phyloP scores from a whole-genome alignment of 2,113 vertebrate species.

The Albula goreensis region DNA sequence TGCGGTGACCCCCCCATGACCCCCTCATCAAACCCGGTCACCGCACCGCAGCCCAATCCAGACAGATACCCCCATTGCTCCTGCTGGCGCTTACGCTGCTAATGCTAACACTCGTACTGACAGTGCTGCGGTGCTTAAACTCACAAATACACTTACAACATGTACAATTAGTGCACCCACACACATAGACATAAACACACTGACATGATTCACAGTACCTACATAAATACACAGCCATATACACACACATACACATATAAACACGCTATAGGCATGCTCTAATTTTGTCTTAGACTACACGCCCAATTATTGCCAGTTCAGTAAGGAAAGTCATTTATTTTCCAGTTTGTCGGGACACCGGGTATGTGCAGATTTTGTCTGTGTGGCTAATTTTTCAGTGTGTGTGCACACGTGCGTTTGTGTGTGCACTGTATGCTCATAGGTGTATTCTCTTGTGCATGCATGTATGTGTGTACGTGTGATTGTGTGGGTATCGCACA shows the following conservation, averaged over 20 bases:
- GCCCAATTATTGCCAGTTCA: not conserved
- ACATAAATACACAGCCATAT: not conserved
- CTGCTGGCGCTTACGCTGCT: not conserved
- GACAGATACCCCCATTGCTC: not conserved
- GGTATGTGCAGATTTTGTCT: constrained; percentile 48
- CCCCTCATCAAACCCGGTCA: not conserved
- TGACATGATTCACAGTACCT: no score
- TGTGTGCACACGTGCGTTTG: not conserved
- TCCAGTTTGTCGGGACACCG: constrained; percentile 48
- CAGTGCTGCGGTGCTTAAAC: no score
- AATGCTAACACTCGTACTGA: no score
- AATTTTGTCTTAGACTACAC: not conserved
- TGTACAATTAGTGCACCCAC: not conserved
- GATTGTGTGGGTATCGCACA: constrained; percentile 26
- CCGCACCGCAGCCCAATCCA: not conserved
- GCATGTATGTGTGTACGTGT: constrained; percentile 5
- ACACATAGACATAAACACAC: not conserved
- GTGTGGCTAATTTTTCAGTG: constrained; percentile 33
- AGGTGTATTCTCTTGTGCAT: not conserved
- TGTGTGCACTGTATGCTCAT: not conserved
- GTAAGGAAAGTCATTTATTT: constrained; percentile 38
- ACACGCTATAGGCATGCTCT: not conserved
- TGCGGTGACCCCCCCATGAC: not conserved
- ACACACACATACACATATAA: not conserved
- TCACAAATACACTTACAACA: no score